Base-by-base conservation (phyloP, 2,888 invertebrate genomes). In the Epinotia ramella region DNA sequence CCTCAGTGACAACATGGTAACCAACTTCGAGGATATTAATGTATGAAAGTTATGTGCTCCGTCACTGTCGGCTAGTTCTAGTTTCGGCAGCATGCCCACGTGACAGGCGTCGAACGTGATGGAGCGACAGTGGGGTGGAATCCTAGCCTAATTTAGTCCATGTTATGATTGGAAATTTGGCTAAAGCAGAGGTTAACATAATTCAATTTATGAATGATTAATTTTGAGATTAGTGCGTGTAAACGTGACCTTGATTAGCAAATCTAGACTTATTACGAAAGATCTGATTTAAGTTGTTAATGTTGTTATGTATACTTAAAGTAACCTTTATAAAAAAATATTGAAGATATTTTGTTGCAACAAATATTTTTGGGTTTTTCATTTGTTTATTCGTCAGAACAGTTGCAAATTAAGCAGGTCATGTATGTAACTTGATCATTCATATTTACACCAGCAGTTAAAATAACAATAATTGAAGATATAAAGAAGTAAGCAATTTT, bases 51-150 rank as follows among this genome's bases (percentile, higher is more conserved):
- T 49, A 7, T 9, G 33, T 40, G n/a, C 64, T 74, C 64, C 57
- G 49, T 74, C 74, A 74, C 59, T 70, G 69, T 70, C 74, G 24
- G 64, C 64, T 57, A 53, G 40, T 57, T 74, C 49, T 16, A 66
- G 66, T 66, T 59, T 65, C 24, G 66, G 56, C 5, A 40, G 13
- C 69, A 64, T 64, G 44, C 65, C 24, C 56, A 20, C 13, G 60
- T 75, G 65, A 75, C 75, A 60, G 53, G 63, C 56, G 16, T 57
- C 57, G 68, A 69, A n/a, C 46, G 16, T 60, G 69, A 69, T 46
- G 46, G 46, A 60, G 69, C 24, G 46, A 40, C 40, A 9, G 59
- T 46, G 20, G 68, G 67, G 33, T 40, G 57, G 20, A 44, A 59
- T 40, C 59, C 40, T 56, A 28, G 3, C 18, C 67, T 59, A 60